These are phyloP conservation scores for Prionailurus bengalensis DNA, from an alignment of 2,113 vertebrate species.

Conservation along the genomic window DNA sequence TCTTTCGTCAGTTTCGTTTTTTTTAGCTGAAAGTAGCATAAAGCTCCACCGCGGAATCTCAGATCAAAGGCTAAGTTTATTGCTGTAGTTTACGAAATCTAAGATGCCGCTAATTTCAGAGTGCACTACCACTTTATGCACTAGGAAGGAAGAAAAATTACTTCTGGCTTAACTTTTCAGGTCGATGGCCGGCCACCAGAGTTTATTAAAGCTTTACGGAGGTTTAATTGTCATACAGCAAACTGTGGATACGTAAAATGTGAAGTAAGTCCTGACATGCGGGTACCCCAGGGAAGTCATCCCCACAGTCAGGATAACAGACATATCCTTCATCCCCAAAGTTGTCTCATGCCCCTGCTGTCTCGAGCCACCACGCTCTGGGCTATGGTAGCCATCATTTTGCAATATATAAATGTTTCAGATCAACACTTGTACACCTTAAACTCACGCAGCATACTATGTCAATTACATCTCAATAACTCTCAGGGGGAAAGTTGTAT, in stretches of 20 bases:
- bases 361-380: rapidly evolving
- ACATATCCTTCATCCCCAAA: rapidly evolving
- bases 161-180: not conserved
- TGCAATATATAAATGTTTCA: rapidly evolving
- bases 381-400: rapidly evolving
- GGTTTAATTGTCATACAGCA: no score
- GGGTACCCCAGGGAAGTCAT: not conserved
- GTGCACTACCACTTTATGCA: not conserved
- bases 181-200: not conserved
- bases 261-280: not conserved
- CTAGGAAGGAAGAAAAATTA: not conserved
- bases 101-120: not conserved
- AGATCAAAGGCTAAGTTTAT: not conserved
- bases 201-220: not conserved
- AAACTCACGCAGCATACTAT: not conserved
- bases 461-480: not conserved
- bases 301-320: not conserved
- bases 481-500: not conserved
- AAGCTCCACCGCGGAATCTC: not conserved
- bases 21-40: not conserved
- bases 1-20: not conserved
- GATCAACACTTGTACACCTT: not conserved
- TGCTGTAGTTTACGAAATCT: not conserved
- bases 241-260: not conserved
- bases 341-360: no score